Evolutionary conservation across 2,888 invertebrate species (phyloP).

Genomic region (Heliothis peltigera): DNA sequence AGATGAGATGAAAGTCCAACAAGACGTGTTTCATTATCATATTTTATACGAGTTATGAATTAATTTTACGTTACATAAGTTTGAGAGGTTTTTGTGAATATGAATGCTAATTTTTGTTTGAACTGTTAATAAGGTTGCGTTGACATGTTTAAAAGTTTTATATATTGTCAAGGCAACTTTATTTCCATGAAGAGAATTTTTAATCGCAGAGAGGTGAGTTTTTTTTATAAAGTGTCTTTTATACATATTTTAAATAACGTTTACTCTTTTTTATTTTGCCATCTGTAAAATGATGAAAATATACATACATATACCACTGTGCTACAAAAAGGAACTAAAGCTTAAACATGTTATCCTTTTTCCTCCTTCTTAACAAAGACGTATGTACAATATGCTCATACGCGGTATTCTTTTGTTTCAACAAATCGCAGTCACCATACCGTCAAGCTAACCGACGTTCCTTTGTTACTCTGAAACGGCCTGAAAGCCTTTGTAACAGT

Average conservation of each 20-base stretch:
- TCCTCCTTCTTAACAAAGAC: not conserved
- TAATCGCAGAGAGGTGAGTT: too few species aligned
- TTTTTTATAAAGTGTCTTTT: too few species aligned
- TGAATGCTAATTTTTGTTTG: conserved; percentile 1
- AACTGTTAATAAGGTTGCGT: not conserved
- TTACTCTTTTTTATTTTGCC: too few species aligned
- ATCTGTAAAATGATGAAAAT: too few species aligned
- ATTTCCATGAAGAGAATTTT: too few species aligned
- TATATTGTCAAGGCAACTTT: too few species aligned
- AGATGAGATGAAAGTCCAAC: conserved; percentile 17
- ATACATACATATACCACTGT: too few species aligned
- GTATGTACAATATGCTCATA: not conserved
- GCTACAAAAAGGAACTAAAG: not conserved
- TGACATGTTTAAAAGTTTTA: too few species aligned
- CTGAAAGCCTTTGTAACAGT: conserved; percentile 69
- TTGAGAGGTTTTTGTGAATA: not conserved
- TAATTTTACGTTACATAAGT: conserved; percentile 10
- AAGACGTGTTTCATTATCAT: conserved; percentile 28
- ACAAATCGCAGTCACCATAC: conserved; percentile 43
- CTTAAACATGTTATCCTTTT: conserved; percentile 1
- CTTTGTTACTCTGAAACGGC: conserved; percentile 69
- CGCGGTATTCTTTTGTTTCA: conserved; percentile 4
- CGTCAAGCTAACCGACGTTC: conserved; percentile 59
- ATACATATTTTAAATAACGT: too few species aligned
- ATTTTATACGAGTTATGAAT: conserved; percentile 28